Conservation (phyloP, 2,888 invertebrate species). For the Coleophora flavipennella region DNA sequence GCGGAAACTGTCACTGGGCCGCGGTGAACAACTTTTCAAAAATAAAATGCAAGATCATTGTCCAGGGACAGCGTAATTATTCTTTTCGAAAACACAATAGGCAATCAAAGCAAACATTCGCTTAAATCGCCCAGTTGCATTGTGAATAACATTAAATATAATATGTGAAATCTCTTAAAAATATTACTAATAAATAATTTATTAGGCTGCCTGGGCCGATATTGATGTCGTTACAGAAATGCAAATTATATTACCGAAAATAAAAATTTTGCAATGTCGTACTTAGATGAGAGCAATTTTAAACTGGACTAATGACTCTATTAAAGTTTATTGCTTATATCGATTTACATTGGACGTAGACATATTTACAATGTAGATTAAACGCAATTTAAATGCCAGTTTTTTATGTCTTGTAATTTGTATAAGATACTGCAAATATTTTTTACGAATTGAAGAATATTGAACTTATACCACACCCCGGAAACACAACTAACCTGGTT, state of each 20-base stretch:
- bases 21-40: conserved; percentile 36
- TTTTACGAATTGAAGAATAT: no score
- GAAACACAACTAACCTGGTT: no score
- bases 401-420: no score
- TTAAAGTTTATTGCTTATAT: conserved; percentile 7
- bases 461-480: no score
- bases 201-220: conserved; percentile 32
- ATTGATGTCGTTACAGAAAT: conserved; percentile 52
- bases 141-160: conserved; percentile 23
- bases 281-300: conserved; percentile 17
- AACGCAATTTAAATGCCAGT: no score
- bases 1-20: conserved; percentile 30
- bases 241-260: conserved; percentile 42
- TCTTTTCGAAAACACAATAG: conserved; percentile 50
- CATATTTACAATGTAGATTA: no score
- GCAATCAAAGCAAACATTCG: conserved; percentile 41
- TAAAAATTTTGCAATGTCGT: conserved; percentile 34
- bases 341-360: no score
- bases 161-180: conserved; percentile 45
- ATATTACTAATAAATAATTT: conserved; percentile 53
- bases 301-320: conserved; percentile 10
- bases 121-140: conserved; percentile 47
- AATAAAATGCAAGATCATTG: conserved; percentile 43
- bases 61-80: conserved; percentile 40
- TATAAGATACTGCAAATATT: no score